Percentiles rank a stretch among this genome's conserved stretches.
phyloP scores from a whole-genome alignment of 2,888 invertebrate species.

The Zhuqinia jingwanae region DNA sequence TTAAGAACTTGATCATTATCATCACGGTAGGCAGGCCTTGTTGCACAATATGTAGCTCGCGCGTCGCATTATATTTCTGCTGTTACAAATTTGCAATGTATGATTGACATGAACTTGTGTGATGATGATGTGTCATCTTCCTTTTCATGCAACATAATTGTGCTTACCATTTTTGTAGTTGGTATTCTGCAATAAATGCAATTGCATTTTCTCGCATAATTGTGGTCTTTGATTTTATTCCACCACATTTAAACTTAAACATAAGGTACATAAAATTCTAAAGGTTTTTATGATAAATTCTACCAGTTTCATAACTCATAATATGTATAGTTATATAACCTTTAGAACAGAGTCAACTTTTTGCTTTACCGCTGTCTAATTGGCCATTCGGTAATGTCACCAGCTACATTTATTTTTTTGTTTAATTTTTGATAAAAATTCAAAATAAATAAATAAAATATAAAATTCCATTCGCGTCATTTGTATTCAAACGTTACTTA shows the following conservation, averaged over 20 bases:
- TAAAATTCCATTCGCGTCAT: not conserved
- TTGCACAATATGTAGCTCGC: not conserved
- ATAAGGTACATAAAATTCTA: not conserved
- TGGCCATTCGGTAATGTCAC: not conserved
- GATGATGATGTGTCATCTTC: slow-evolving; percentile 21
- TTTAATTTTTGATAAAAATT: not conserved
- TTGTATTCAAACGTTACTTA: not conserved
- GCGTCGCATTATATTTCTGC: slow-evolving; percentile 3
- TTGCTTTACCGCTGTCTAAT: not conserved
- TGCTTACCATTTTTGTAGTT: too few relatives aligned
- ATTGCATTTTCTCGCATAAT: not conserved
- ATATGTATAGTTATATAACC: not conserved
- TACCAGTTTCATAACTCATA: not conserved
- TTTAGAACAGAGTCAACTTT: not conserved
- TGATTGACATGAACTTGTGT: slow-evolving; percentile 6
- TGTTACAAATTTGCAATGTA: slow-evolving; percentile 18
- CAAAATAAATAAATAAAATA: not conserved
- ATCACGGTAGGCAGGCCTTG: not conserved
- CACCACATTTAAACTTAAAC: too few relatives aligned
- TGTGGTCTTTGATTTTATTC: not conserved
- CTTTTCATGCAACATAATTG: not conserved
- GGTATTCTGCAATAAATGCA: not conserved
- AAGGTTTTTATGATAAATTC: not conserved
- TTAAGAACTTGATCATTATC: not conserved
- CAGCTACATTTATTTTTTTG: not conserved